Percentiles rank a stretch among this genome's conserved stretches.
Evolutionary conservation across 2,113 vertebrate species (phyloP).

Genomic region (Dasyornis broadbenti): DNA sequence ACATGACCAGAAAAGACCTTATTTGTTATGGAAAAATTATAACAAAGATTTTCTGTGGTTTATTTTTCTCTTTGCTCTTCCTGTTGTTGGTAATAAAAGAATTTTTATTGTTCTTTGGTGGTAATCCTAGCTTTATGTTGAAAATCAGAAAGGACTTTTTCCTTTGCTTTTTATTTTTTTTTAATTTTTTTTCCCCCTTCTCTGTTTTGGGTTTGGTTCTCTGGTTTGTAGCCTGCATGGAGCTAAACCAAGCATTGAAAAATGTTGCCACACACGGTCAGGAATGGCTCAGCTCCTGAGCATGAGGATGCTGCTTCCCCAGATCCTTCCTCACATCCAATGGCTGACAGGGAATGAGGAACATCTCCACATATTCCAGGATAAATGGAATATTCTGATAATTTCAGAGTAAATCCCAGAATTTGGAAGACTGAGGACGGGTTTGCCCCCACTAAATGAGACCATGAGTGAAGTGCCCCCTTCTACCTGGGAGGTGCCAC

Average conservation of each 20-base stretch:
- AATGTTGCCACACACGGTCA: background rate
- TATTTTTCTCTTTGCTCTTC: conserved; percentile 45
- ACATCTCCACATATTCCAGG: background rate
- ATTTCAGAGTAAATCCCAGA: background rate
- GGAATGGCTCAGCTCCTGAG: background rate
- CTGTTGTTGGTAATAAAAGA: conserved; percentile 57
- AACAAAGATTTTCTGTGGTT: conserved; percentile 51
- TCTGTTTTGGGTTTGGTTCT: conserved; percentile 12
- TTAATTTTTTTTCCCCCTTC: background rate
- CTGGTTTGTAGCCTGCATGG: conserved; percentile 47
- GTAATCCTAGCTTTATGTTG: conserved; percentile 50
- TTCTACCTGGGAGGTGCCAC: background rate
- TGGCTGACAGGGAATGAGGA: background rate
- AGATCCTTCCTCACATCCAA: background rate
- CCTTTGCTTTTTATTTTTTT: background rate
- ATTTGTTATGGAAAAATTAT: conserved; percentile 58
- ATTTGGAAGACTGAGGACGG: background rate
- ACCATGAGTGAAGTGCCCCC: background rate
- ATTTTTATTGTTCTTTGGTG: conserved; percentile 62
- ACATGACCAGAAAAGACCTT: conserved; percentile 61
- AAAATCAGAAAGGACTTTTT: conserved; percentile 50
- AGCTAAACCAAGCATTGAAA: conserved; percentile 50
- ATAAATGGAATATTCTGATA: background rate
- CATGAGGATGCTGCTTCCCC: background rate
- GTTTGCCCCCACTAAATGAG: background rate